These are phyloP conservation scores for Tetrax tetrax DNA, from an alignment of 2,113 vertebrate species.

Conservation along the genomic window DNA sequence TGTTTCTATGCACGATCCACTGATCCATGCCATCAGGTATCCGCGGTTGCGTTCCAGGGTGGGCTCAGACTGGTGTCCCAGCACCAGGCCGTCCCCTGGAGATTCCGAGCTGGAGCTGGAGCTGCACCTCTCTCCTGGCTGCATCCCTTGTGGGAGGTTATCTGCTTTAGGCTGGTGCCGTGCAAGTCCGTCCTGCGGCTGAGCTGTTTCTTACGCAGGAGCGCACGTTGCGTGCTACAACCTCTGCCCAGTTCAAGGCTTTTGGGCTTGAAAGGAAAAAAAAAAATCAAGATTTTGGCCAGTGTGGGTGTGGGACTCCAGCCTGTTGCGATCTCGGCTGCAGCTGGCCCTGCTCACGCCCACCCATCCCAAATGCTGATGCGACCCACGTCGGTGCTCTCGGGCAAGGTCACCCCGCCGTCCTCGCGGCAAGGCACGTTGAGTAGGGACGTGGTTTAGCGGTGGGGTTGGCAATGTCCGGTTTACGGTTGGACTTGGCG, in stretches of 20 bases:
- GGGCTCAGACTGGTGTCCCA: not conserved
- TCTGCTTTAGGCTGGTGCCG: not conserved
- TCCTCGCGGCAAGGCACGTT: too few relatives aligned
- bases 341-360: not conserved
- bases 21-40: fast-evolving
- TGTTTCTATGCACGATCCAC: fast-evolving
- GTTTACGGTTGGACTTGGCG: not conserved
- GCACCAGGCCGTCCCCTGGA: not conserved
- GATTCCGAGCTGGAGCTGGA: not conserved
- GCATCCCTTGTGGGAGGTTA: not conserved
- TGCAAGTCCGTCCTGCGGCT: not conserved
- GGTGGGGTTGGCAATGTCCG: not conserved
- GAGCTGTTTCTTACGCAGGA: not conserved
- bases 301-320: not conserved
- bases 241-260: not conserved
- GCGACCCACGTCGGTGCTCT: not conserved
- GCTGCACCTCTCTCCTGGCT: not conserved
- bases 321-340: fast-evolving
- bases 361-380: not conserved
- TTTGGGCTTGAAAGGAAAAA: not conserved
- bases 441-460: too few relatives aligned
- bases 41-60: fast-evolving
- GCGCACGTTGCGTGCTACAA: fast-evolving
- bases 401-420: not conserved
- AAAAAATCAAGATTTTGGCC: not conserved